Percentiles rank a stretch among this genome's conserved stretches.
phyloP scores from a whole-genome alignment of 2,888 invertebrate genomes.

The Pherbina coryleti region DNA sequence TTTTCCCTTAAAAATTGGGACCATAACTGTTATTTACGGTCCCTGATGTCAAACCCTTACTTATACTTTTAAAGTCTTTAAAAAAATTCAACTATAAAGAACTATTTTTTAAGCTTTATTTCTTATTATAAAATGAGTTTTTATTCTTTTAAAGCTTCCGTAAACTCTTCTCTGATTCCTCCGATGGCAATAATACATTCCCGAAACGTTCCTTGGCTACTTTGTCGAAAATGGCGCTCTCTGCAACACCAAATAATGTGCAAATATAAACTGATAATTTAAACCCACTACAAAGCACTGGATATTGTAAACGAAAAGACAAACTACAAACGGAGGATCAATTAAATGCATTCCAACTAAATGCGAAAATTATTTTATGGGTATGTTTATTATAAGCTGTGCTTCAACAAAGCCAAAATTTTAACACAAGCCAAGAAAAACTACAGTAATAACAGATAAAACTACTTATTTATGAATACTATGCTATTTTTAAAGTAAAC shows the following conservation, averaged over 20 bases:
- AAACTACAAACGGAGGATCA: conserved; percentile 22
- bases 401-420: conserved; percentile 3
- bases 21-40: no score
- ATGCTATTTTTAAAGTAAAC: background rate
- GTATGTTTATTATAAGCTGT: background rate
- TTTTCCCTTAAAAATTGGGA: no score
- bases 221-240: conserved; percentile 80
- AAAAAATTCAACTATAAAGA: no score
- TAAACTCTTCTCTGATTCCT: conserved; percentile 84
- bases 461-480: background rate
- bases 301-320: conserved; percentile 27
- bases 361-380: conserved; percentile 10
- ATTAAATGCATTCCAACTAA: conserved; percentile 21
- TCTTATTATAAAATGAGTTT: background rate
- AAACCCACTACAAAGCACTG: conserved; percentile 12
- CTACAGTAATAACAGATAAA: background rate
- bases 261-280: conserved; percentile 34
- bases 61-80: no score
- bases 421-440: background rate
- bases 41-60: no score
- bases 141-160: conserved; percentile 79
- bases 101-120: background rate
- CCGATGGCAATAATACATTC: conserved; percentile 73
- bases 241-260: conserved; percentile 61
- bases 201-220: conserved; percentile 85